phyloP scores from a whole-genome alignment of 1,140 invertebrate genomes.

The Plodia interpunctella region DNA sequence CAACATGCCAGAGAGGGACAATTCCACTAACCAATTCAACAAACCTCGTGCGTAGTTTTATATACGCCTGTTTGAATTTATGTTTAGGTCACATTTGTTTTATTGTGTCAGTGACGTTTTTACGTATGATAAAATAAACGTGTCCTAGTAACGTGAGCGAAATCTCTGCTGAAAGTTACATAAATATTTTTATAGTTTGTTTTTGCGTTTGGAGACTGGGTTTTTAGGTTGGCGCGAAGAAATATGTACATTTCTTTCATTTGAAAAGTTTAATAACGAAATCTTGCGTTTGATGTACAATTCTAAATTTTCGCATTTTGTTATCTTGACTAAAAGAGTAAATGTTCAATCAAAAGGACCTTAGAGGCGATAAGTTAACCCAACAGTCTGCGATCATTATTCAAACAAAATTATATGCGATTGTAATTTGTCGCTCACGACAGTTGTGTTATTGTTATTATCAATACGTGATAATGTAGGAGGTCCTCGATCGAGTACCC shows the following conservation, averaged over 20 bases:
- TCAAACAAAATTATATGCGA: not conserved
- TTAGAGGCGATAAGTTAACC: not conserved
- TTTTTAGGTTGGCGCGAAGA: too few relatives aligned
- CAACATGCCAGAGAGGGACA: conserved; percentile 16
- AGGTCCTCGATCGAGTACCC: too few relatives aligned
- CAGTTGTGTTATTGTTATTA: not conserved
- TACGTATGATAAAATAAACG: not conserved
- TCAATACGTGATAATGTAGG: not conserved
- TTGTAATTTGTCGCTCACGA: not conserved
- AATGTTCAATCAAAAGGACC: not conserved
- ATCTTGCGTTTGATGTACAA: too few relatives aligned
- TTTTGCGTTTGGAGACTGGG: conserved; percentile 10
- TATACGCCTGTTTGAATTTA: not conserved
- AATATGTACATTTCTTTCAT: too few relatives aligned
- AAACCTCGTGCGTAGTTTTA: not conserved
- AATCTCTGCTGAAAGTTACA: not conserved
- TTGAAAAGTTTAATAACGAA: too few relatives aligned
- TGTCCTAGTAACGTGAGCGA: not conserved
- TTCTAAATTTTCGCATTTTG: too few relatives aligned
- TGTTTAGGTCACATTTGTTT: not conserved
- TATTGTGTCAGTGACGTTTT: not conserved
- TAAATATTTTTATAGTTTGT: not conserved
- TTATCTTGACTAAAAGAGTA: too few relatives aligned
- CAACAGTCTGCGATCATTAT: not conserved
- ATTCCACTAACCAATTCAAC: not conserved